These are phyloP conservation scores for Sarcophaga rosellei DNA, from an alignment of 2,888 invertebrate species.

Conservation along the genomic window DNA sequence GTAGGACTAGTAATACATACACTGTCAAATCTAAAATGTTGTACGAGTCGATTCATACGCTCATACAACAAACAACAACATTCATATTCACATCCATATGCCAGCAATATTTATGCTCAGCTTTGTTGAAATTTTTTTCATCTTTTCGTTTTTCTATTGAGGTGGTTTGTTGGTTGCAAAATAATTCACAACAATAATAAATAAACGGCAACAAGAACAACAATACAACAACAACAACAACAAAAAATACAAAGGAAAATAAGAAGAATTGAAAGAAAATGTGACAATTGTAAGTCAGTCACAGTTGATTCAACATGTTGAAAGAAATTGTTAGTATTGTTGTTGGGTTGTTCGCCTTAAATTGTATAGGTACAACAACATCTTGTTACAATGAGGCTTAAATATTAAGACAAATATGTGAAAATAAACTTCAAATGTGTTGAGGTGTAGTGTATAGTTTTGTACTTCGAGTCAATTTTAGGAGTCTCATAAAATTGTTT, in stretches of 20 bases:
- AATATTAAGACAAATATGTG: neutral
- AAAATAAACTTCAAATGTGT: slow-evolving; percentile 19
- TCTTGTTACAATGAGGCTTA: neutral
- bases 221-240: neutral
- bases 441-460: slow-evolving; percentile 12
- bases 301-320: slow-evolving; percentile 67
- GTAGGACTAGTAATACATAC: slow-evolving; percentile 5
- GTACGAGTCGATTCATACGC: neutral
- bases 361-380: neutral
- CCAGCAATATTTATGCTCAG: slow-evolving; percentile 37
- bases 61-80: neutral
- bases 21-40: slow-evolving; percentile 5
- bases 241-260: neutral
- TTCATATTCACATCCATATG: slow-evolving; percentile 27
- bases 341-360: neutral
- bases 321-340: slow-evolving; percentile 35
- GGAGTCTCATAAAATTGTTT: neutral
- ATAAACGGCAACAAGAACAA: neutral
- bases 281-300: slow-evolving; percentile 70
- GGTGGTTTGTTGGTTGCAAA: slow-evolving; percentile 35
- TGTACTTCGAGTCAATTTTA: neutral
- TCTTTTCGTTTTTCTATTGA: neutral
- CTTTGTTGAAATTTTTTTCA: slow-evolving; percentile 43
- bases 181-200: neutral
- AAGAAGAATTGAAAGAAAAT: neutral